Conservation (phyloP, 1,140 invertebrate genomes). For the Pseudomyrmex dendroicus region DNA sequence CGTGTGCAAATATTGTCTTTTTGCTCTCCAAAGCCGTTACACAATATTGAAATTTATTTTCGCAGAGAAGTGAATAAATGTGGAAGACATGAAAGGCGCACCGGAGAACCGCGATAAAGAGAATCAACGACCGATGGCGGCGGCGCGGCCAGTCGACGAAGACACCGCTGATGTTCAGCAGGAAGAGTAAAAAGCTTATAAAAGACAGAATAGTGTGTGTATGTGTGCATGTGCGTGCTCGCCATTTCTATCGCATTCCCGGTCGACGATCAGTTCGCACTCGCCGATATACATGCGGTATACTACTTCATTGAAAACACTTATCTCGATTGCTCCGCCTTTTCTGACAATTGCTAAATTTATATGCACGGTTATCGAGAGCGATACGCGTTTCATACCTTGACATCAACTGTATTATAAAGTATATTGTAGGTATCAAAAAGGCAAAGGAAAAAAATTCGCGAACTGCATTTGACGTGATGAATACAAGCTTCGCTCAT, state of each 20-base stretch:
- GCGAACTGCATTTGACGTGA: no score
- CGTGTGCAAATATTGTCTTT: background rate
- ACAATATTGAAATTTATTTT: background rate
- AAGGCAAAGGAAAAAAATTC: no score
- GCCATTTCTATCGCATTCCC: slow-evolving; percentile 50
- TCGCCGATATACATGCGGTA: background rate
- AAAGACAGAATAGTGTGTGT: slow-evolving; percentile 63
- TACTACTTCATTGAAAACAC: background rate
- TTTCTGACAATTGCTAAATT: slow-evolving; percentile 16
- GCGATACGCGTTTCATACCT: no score
- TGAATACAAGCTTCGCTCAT: no score
- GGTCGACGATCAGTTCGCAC: slow-evolving; percentile 23
- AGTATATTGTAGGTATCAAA: no score
- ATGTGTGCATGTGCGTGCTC: slow-evolving; percentile 53
- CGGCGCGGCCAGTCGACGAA: slow-evolving; percentile 46
- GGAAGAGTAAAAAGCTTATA: slow-evolving; percentile 77
- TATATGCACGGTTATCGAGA: background rate
- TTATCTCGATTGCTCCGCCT: slow-evolving; percentile 5
- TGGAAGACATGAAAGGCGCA: slow-evolving; percentile 62
- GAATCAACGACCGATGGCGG: slow-evolving; percentile 71
- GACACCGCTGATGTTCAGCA: slow-evolving; percentile 63
- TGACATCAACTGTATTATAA: background rate
- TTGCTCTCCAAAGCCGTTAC: background rate
- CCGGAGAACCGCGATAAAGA: slow-evolving; percentile 70
- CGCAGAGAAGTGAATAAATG: slow-evolving; percentile 32